Evolutionary conservation across 2,797 vertebrate species (phyloP), one percentile per base, ranked within the genome.

Genomic region (Leuciscus waleckii): DNA sequence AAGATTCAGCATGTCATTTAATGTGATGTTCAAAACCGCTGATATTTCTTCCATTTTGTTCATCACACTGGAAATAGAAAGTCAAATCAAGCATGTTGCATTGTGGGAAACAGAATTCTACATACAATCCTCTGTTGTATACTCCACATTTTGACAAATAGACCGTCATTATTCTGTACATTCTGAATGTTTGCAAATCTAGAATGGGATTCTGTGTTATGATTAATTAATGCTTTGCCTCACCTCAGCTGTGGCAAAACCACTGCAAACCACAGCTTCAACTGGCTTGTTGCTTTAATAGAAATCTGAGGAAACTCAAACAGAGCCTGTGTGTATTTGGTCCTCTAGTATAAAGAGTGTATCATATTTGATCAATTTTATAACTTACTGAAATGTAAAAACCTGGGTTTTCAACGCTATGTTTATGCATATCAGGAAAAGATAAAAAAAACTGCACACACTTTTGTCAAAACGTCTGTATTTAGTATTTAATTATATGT

Each of bases 401-500:
- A 58, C 29, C 13, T 76, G 1, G 21, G 11, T 16, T 77, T 77
- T 39, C 4, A 77, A 16, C 29, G 11, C 3, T 54, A n/a, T 37
- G 11, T 21, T 11, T 7, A 7, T 74, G 29, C 21, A 21, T 21
- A 74, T 73, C 10, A 71, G 49, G 6, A 43, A 61, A 63, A 35
- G 35, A 35, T 35, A 0, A 35, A 9, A 9, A n/a, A n/a, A 73
- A 35, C 89, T 90, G 88, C 85, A 91, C 89, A 88, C 86, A 88
- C 85, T 86, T 85, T 89, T 67, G 89, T 86, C 88, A 89, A 88
- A 89, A 89, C 90, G 89, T 93, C 89, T 68, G 88, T 79, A 81
- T 91, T 86, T 93, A 91, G 90, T 89, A 88, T 91, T 90, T 91
- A 92, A 93, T 82, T 93, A 92, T 93, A 92, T 87, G 91, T 93